Percentiles rank a stretch among this genome's conserved stretches.
phyloP scores from a whole-genome alignment of 2,888 invertebrate species.

The Sinotaia quadrata region DNA sequence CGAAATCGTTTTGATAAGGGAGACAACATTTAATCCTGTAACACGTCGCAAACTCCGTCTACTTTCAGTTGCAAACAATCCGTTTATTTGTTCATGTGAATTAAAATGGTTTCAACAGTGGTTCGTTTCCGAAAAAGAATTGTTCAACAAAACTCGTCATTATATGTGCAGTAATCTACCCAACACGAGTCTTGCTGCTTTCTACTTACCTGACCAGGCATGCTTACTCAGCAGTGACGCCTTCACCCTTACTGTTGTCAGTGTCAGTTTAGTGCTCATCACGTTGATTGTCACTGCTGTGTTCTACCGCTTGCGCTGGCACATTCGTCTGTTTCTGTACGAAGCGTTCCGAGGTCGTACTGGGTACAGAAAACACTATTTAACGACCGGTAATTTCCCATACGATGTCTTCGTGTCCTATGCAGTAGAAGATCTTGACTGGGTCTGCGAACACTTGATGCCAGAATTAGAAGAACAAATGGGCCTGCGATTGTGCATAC shows the following conservation, averaged over 20 bases:
- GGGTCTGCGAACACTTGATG: slow-evolving; percentile 79
- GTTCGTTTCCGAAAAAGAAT: background rate
- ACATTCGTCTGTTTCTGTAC: slow-evolving; percentile 59
- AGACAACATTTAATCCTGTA: background rate
- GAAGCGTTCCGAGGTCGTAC: slow-evolving; percentile 74
- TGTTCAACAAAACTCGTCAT: background rate
- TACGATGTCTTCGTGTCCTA: slow-evolving; percentile 83
- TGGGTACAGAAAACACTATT: background rate
- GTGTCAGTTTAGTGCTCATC: background rate
- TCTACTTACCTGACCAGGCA: background rate
- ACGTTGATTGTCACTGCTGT: background rate
- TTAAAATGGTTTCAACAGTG: slow-evolving; percentile 10
- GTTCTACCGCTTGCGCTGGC: slow-evolving; percentile 15
- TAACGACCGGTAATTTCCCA: too few relatives aligned
- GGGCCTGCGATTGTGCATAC: slow-evolving; percentile 75
- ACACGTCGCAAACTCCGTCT: background rate
- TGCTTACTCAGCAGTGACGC: background rate
- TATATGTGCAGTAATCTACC: background rate
- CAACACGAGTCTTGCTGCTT: background rate
- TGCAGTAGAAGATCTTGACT: slow-evolving; percentile 78
- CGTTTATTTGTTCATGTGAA: background rate
- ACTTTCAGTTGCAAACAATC: background rate
- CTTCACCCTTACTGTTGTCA: background rate
- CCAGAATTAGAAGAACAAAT: slow-evolving; percentile 77
- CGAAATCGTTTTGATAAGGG: background rate